Conservation (phyloP, 2,888 invertebrate genomes). For the Leucophenga maculata region DNA sequence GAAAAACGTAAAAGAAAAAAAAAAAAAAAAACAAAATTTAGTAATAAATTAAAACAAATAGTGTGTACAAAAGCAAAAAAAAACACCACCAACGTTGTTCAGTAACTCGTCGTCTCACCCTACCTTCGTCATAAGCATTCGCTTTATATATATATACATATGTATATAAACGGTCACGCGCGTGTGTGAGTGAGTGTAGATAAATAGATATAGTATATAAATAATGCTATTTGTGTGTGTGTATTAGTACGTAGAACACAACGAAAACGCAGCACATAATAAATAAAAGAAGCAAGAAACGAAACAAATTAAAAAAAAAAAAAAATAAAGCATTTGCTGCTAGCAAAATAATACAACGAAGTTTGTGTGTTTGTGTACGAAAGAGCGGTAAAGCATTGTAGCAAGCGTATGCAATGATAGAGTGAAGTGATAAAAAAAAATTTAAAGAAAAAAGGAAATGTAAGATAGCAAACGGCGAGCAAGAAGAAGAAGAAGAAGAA, state of each 20-base stretch:
- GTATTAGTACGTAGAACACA: constrained; percentile 8
- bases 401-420: constrained; percentile 1
- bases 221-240: not conserved
- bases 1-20: not conserved
- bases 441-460: constrained; percentile 15
- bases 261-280: constrained; percentile 38
- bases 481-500: not conserved
- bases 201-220: not conserved
- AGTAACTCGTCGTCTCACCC: not conserved
- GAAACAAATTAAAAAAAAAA: constrained; percentile 28
- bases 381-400: constrained; percentile 2
- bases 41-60: not conserved
- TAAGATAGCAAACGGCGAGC: not conserved
- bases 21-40: constrained; percentile 7
- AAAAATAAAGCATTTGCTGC: too few species aligned
- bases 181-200: not conserved
- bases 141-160: too few species aligned
- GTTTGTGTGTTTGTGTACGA: not conserved
- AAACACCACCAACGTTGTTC: constrained; percentile 15
- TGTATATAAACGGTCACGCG: not conserved
- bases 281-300: constrained; percentile 31
- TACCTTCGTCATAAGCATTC: too few species aligned
- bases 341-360: constrained; percentile 8
- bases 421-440: constrained; percentile 18
- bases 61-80: not conserved